A percentile compares a stretch with the other conserved stretches of the same genome.
phyloP scores from a whole-genome alignment of 2,113 vertebrate species.

The Equus przewalskii region DNA sequence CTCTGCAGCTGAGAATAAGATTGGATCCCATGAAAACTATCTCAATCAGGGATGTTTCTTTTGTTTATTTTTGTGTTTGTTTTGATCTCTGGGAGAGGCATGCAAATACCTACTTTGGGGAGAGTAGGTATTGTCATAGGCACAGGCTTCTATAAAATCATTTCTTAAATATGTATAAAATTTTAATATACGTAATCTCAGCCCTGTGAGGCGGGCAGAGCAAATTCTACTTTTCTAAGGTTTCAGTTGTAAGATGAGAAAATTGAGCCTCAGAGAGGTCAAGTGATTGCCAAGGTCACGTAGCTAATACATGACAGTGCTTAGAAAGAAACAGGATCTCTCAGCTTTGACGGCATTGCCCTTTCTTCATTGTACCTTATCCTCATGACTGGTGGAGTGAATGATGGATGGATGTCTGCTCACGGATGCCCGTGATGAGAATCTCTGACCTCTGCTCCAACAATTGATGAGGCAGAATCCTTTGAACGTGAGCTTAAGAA shows the following conservation, averaged over 20 bases:
- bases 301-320: accelerated
- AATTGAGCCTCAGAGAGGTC: neutral
- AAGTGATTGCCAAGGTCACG: neutral
- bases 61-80: too few species aligned
- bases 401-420: accelerated
- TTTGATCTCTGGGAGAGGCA: neutral
- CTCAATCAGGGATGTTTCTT: neutral
- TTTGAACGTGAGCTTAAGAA: neutral
- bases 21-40: accelerated
- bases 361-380: accelerated
- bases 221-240: neutral
- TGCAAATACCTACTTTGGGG: neutral
- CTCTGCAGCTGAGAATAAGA: neutral
- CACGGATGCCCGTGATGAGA: neutral
- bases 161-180: neutral
- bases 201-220: neutral
- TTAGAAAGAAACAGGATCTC: neutral
- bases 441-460: neutral
- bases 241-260: neutral
- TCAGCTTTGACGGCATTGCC: accelerated
- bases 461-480: neutral
- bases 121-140: neutral
- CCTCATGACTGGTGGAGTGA: neutral
- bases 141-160: neutral
- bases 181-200: neutral